Evolutionary conservation across 2,888 invertebrate species (phyloP).

Genomic region (Drosophila borealis): DNA sequence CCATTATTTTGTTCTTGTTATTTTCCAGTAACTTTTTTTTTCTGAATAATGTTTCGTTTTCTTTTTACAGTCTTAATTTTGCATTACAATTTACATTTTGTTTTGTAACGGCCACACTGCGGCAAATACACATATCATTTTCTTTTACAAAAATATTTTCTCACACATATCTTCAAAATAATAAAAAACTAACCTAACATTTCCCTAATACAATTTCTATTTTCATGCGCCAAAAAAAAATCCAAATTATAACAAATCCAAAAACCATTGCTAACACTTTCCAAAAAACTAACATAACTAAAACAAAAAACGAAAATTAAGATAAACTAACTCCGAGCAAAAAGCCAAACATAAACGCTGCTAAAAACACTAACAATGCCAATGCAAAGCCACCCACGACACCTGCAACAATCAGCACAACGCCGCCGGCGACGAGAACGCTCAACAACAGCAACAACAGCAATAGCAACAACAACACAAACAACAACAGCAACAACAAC

Average conservation of each 20-base stretch:
- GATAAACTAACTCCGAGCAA: constrained; percentile 72
- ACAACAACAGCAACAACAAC: constrained; percentile 21
- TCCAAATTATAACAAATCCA: constrained; percentile 16
- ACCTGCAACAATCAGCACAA: constrained; percentile 37
- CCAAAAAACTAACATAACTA: constrained; percentile 56
- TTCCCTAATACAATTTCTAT: constrained; percentile 58
- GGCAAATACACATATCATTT: constrained; percentile 36
- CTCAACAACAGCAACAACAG: constrained; percentile 37
- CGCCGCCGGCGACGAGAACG: constrained; percentile 32
- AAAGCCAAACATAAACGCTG: constrained; percentile 59
- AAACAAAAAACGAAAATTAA: constrained; percentile 33
- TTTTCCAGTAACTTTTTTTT: constrained; percentile 9
- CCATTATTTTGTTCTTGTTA: constrained; percentile 21
- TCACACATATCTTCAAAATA: constrained; percentile 1
- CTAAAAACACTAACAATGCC: constrained; percentile 69
- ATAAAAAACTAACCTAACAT: constrained; percentile 62
- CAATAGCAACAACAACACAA: constrained; percentile 29
- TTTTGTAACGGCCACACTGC: constrained; percentile 51
- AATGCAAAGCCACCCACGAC: constrained; percentile 47
- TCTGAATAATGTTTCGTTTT: constrained; percentile 61
- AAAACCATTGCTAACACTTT: constrained; percentile 45
- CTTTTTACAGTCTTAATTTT: constrained; percentile 66
- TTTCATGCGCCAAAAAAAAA: constrained; percentile 59
- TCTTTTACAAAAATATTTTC: constrained; percentile 16
- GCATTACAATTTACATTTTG: constrained; percentile 55